Base-by-base conservation (phyloP, 2,113 vertebrate species). In the Hippocampus guttulatus region DNA sequence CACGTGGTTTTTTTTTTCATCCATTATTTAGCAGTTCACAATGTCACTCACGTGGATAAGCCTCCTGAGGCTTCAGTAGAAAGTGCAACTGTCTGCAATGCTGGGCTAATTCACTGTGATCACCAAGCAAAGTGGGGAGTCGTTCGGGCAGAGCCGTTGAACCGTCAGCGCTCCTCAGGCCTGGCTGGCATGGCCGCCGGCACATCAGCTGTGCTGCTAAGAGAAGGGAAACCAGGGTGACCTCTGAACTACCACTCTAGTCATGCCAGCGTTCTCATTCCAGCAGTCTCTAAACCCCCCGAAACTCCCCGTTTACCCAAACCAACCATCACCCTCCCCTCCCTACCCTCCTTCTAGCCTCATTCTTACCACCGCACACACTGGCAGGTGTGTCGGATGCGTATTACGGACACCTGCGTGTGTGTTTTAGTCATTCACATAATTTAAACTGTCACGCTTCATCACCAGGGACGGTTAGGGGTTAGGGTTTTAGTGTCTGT, bases 131-230 rank as follows among this genome's bases (percentile, higher is more conserved):
- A 60, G 57, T 25, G 11, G 73, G 84, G 81, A 83, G 83, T 71
- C 80, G 82, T 78, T 81, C 77, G n/a, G 52, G 55, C 23, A 15
- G 62, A 40, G 79, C 71, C 84, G 84, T 81, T 87, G 82, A 88
- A 89, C 86, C 76, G 85, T 81, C 83, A 85, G 78, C 75, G 84
- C 86, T 84, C 82, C 67, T 65, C 52, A 2, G 47, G 78, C 45
- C 45, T 21, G 55, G 76, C 80, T 81, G 84, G 81, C 87, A 52
- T 84, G 67, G 82, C 89, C 70, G 57, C 70, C 72, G 75, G 86
- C 87, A 85, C 85, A 87, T 91, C 86, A 88, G 85, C 83, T 89
- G 83, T 82, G 67, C 83, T 65, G 84, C 87, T 88, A 88, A 88
- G 79, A 64, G 74, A 69, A 77, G 68, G 70, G 81, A 90, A 90